Base-by-base conservation (phyloP, 2,113 vertebrate genomes). In the Poeciliopsis occidentalis region DNA sequence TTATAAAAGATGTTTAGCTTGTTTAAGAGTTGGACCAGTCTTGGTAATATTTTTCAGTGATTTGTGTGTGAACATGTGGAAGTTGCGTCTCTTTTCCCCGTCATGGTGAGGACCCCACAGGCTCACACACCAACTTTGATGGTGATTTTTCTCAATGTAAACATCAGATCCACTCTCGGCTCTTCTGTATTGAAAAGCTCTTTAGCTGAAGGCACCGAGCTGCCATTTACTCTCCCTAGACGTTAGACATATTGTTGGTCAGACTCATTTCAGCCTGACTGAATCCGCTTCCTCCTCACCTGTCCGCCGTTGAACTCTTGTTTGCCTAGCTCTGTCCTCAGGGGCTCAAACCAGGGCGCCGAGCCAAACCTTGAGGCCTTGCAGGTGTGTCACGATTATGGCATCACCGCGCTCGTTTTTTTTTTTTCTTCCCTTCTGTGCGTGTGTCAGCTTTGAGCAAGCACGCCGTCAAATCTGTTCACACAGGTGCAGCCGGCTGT, bases 401-500 rank as follows among this genome's bases (percentile, higher is more conserved):
- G 83, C 86, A 72, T 88, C 79, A 72, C 79, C 60, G 2, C 73
- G 57, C 15, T 57, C 74, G 62, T 63, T 77, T 63, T 86, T 72
- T 82, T 73, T 30, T 77, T 70, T 70, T 24, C 73, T 64, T 85
- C 22, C 47, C 51, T 17, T 57, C n/a, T 61, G 60, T 29, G 61
- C 8, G 61, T 78, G 80, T 89, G 80, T 87, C 81, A 83, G 89
- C 88, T 91, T 85, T 88, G 84, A 84, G 84, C 79, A 72, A 86
- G 85, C 81, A 86, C 85, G 84, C 90, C 85, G 77, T 87, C 88
- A 86, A 92, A 92, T 93, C 90, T 93, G 87, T 92, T 90, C 89
- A 88, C 90, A 86, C 91, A 92, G 91, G 88, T 93, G 89, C 72
- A 63, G 82, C n/a, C 73, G 80, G 78, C 54, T 80, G 72, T 41